Evolutionary conservation across 1,140 invertebrate genomes (phyloP).

Genomic region (Pectinophora gossypiella): DNA sequence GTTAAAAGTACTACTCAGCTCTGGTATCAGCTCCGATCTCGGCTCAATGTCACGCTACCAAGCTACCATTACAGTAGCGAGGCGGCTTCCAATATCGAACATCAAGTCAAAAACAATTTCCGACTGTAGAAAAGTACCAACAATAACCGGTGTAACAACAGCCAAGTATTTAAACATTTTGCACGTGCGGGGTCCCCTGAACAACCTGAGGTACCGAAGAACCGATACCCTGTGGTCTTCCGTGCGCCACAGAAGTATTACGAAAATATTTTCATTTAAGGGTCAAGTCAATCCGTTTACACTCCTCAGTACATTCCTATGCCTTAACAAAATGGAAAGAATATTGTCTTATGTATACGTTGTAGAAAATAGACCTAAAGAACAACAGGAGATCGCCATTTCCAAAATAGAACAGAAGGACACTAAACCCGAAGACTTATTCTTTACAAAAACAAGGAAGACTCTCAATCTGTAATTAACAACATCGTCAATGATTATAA

Average conservation of each 20-base stretch:
- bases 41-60: background rate
- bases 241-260: conserved; percentile 80
- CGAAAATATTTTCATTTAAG: conserved; percentile 88
- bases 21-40: background rate
- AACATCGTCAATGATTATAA: conserved; percentile 60
- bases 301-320: conserved; percentile 47
- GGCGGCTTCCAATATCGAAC: conserved; percentile 25
- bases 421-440: conserved; percentile 61
- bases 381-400: conserved; percentile 81
- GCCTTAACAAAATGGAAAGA: conserved; percentile 81
- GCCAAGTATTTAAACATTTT: conserved; percentile 61
- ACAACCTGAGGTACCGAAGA: conserved; percentile 43
- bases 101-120: conserved; percentile 35
- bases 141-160: conserved; percentile 42
- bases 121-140: conserved; percentile 37
- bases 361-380: conserved; percentile 86
- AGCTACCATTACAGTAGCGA: background rate
- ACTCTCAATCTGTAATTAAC: conserved; percentile 53
- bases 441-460: conserved; percentile 59
- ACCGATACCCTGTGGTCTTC: conserved; percentile 41
- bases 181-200: conserved; percentile 65
- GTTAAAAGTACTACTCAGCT: background rate
- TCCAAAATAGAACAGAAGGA: conserved; percentile 74
- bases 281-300: conserved; percentile 76
- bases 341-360: conserved; percentile 91